Conservation (phyloP, 1,140 invertebrate genomes). For the Papilio helenus region DNA sequence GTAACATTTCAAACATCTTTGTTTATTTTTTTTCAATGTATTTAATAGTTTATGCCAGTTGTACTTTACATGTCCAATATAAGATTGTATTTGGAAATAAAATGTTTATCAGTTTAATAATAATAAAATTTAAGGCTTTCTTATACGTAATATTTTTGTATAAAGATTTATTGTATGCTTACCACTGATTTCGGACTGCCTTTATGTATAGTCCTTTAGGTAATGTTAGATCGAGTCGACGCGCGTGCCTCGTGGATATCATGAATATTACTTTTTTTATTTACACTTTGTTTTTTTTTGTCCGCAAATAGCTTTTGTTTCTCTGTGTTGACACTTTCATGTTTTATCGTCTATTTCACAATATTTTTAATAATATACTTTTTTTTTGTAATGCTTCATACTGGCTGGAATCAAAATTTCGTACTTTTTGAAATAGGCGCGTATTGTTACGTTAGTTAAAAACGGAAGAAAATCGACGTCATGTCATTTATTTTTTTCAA, state of each 20-base stretch:
- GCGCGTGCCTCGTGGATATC: constrained; percentile 32
- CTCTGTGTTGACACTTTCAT: too few relatives aligned
- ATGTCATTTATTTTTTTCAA: too few relatives aligned
- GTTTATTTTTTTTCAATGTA: too few relatives aligned
- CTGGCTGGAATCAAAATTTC: background rate
- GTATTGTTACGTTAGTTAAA: background rate
- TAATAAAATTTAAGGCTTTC: constrained; percentile 1
- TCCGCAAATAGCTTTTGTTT: background rate
- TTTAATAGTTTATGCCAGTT: too few relatives aligned
- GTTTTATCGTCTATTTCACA: too few relatives aligned
- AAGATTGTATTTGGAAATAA: background rate
- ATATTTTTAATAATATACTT: background rate
- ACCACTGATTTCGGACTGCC: constrained; percentile 68
- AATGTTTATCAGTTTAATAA: background rate
- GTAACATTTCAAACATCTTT: too few relatives aligned
- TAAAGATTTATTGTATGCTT: constrained; percentile 50
- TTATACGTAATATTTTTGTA: constrained; percentile 16
- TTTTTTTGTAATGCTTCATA: background rate
- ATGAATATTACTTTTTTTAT: constrained; percentile 9
- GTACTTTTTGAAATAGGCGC: background rate
- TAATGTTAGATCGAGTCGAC: constrained; percentile 54
- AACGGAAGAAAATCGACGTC: background rate
- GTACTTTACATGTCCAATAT: too few relatives aligned
- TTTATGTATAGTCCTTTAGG: constrained; percentile 68
- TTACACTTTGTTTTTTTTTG: background rate